Evolutionary conservation across 2,888 invertebrate species (phyloP).

Genomic region (Patella depressa): DNA sequence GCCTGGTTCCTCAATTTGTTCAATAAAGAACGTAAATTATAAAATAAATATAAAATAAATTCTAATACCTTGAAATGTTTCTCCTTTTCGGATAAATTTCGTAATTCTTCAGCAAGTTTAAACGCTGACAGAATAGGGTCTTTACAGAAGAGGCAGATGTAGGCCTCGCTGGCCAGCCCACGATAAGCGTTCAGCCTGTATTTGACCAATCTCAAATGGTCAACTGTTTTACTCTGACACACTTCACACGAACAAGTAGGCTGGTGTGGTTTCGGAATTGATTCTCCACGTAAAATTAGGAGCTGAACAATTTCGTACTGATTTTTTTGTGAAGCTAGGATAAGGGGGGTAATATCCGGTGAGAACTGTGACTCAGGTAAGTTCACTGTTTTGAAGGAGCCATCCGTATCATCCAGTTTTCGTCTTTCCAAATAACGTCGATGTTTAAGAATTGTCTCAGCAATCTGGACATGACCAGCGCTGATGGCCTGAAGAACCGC

Average conservation of each 20-base stretch:
- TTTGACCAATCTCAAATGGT: conserved; percentile 67
- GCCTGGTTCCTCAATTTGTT: no score
- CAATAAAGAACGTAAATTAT: no score
- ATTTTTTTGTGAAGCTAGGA: conserved; percentile 67
- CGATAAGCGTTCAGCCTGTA: conserved; percentile 67
- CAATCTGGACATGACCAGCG: conserved; percentile 69
- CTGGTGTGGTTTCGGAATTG: conserved; percentile 67
- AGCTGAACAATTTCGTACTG: conserved; percentile 67
- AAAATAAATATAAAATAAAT: no score
- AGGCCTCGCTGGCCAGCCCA: conserved; percentile 67
- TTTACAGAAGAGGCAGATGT: conserved; percentile 66
- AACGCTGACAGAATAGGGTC: conserved; percentile 69
- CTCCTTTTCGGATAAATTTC: conserved; percentile 59
- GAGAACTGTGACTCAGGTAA: conserved; percentile 66
- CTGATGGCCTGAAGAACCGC: conserved; percentile 68
- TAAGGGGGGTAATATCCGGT: conserved; percentile 67
- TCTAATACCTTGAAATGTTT: conserved; percentile 67
- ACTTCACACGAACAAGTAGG: conserved; percentile 64
- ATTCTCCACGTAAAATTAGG: conserved; percentile 62
- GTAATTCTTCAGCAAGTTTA: conserved; percentile 62
- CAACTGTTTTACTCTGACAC: conserved; percentile 61
- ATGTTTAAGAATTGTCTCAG: conserved; percentile 68
- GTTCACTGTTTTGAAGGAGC: conserved; percentile 57
- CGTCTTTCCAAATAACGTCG: conserved; percentile 61
- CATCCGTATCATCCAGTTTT: conserved; percentile 55